phyloP scores from a whole-genome alignment of 2,113 vertebrate species.

The Rhinopomastus cyanomelas region DNA sequence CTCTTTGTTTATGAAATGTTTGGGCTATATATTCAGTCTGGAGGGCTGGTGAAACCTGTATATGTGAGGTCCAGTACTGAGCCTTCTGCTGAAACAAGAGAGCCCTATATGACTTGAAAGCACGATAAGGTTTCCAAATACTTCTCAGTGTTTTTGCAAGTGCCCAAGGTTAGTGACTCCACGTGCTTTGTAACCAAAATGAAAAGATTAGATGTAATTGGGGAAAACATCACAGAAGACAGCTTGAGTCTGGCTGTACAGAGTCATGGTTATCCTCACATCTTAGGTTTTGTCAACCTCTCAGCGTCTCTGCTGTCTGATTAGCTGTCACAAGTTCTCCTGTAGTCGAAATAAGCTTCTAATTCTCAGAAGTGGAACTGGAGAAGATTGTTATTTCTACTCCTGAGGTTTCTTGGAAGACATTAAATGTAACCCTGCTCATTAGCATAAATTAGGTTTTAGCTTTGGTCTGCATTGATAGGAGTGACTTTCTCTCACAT shows the following conservation, averaged over 20 bases:
- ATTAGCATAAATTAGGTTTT: background rate
- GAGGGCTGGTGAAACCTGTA: background rate
- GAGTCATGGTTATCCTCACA: background rate
- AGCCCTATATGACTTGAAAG: no score
- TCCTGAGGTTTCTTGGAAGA: background rate
- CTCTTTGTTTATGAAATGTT: background rate
- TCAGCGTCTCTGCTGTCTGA: background rate
- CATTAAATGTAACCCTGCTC: background rate
- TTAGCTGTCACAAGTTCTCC: background rate
- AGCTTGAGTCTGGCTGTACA: background rate
- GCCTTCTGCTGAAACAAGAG: background rate
- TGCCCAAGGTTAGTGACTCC: background rate
- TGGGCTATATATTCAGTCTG: fast-evolving
- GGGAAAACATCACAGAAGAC: background rate
- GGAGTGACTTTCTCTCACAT: background rate
- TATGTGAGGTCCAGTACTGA: background rate
- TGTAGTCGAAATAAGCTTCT: background rate
- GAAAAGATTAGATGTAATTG: background rate
- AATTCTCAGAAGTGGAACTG: background rate
- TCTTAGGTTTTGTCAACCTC: background rate
- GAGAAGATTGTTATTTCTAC: background rate
- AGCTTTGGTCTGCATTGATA: background rate
- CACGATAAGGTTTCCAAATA: background rate
- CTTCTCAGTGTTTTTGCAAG: background rate
- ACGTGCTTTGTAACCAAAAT: background rate